Evolutionary conservation across 2,888 invertebrate species (phyloP).

Genomic region (Leucozona laternaria): DNA sequence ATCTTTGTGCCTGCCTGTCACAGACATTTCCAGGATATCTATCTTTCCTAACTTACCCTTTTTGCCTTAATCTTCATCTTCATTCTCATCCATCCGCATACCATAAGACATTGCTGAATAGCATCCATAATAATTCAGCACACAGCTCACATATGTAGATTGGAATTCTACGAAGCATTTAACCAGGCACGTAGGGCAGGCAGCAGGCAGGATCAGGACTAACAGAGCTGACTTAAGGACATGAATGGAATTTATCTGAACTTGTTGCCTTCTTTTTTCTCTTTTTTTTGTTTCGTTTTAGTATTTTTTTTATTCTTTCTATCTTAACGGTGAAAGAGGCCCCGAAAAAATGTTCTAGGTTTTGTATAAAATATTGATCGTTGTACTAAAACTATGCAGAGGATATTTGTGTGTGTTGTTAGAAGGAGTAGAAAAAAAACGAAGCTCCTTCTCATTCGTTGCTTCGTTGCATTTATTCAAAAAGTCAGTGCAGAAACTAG

Average conservation of each 20-base stretch:
- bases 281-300: conserved; percentile 11
- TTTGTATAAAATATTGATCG: conserved; percentile 46
- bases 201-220: too few relatives aligned
- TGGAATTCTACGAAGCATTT: conserved; percentile 45
- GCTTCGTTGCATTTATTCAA: conserved; percentile 65
- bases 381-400: conserved; percentile 31
- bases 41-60: background rate
- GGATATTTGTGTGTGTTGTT: background rate
- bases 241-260: conserved; percentile 62
- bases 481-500: conserved; percentile 11
- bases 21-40: conserved; percentile 15
- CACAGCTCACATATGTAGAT: conserved; percentile 31
- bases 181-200: conserved; percentile 40
- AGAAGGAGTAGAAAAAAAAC: conserved; percentile 9
- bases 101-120: conserved; percentile 43
- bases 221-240: background rate
- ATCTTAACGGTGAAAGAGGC: background rate
- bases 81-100: background rate
- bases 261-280: conserved; percentile 60
- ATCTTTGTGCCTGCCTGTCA: conserved; percentile 26
- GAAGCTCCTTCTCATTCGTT: conserved; percentile 8
- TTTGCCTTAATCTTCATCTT: too few relatives aligned
- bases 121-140: conserved; percentile 31
- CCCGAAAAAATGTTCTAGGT: conserved; percentile 1
- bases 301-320: too few relatives aligned